phyloP scores from a whole-genome alignment of 2,113 vertebrate species.

The Circaetus cinerascens region DNA sequence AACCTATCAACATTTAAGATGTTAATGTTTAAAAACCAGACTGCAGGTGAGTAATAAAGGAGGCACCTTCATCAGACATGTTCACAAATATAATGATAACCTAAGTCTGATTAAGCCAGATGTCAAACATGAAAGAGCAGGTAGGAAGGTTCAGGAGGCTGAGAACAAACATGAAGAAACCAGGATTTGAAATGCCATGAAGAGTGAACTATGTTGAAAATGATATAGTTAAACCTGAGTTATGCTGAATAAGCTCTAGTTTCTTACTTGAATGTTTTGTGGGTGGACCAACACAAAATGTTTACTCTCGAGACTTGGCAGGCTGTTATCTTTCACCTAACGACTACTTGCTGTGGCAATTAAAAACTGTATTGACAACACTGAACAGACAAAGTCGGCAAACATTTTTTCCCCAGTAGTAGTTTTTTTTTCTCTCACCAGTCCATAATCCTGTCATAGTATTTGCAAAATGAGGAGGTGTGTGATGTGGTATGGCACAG shows the following conservation, averaged over 20 bases:
- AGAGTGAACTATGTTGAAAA: neutral
- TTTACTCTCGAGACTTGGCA: slow-evolving; percentile 2
- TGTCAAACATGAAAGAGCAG: slow-evolving; percentile 28
- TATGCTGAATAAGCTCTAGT: neutral
- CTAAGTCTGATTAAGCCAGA: slow-evolving; percentile 27
- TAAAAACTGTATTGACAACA: neutral
- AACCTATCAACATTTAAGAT: slow-evolving; percentile 19
- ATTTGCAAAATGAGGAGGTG: neutral
- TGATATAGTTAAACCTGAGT: neutral
- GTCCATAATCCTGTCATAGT: neutral
- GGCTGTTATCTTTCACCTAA: slow-evolving; percentile 29
- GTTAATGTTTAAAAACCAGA: slow-evolving; percentile 24
- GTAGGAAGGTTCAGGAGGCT: neutral
- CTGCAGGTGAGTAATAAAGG: slow-evolving; percentile 45
- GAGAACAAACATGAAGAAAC: neutral
- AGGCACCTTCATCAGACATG: slow-evolving; percentile 21
- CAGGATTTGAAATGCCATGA: neutral
- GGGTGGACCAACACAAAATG: neutral
- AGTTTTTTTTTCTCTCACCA: neutral
- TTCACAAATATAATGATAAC: slow-evolving; percentile 37
- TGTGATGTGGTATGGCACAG: neutral
- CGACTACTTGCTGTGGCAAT: neutral
- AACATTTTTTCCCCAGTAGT: neutral
- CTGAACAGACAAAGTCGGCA: neutral
- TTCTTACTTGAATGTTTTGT: neutral